Evolutionary conservation across 2,113 vertebrate genomes (phyloP).

Genomic region (Pomatostomus ruficeps): DNA sequence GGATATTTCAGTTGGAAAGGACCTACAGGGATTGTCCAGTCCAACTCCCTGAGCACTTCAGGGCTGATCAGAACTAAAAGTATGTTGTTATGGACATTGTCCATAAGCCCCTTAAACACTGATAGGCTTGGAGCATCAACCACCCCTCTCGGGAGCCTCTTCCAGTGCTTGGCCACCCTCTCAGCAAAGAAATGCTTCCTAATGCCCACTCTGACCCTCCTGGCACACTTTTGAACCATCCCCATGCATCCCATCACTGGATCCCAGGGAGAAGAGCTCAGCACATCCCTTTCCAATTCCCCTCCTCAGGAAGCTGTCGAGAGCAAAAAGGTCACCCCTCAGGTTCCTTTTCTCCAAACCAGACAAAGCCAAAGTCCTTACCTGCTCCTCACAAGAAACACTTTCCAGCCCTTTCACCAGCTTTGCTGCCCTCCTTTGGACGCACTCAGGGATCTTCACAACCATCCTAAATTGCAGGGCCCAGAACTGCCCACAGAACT

Average conservation of each 20-base stretch:
- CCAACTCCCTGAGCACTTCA: not conserved
- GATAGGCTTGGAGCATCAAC: not conserved
- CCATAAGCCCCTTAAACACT: not conserved
- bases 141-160: not conserved
- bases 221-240: not conserved
- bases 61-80: not conserved
- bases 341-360: not conserved
- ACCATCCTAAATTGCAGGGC: not conserved
- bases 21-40: rapidly evolving
- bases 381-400: not conserved
- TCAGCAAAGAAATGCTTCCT: not conserved
- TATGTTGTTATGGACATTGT: not conserved
- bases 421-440: not conserved
- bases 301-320: not conserved
- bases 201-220: not conserved
- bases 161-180: not conserved
- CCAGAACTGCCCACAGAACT: not conserved
- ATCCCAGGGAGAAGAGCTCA: not conserved
- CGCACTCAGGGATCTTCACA: not conserved
- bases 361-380: not conserved
- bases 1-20: not conserved
- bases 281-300: not conserved
- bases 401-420: not conserved
- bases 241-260: rapidly evolving
- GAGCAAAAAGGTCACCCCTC: not conserved